Evolutionary conservation across 1,140 invertebrate genomes (phyloP).

Genomic region (Drosophila pallidifrons): DNA sequence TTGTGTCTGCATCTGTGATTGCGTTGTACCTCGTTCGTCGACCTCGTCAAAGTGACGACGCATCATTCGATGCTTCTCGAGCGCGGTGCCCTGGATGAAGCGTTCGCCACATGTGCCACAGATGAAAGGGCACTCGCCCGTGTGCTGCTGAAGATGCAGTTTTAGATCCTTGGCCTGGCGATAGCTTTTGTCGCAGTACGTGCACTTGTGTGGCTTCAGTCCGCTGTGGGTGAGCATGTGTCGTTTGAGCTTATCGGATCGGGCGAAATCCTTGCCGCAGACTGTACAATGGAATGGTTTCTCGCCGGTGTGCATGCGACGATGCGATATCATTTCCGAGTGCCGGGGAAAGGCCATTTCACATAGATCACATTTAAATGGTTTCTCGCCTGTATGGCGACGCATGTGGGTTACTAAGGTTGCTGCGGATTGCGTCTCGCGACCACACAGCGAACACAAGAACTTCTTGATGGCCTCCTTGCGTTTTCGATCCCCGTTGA

Average conservation of each 20-base stretch:
- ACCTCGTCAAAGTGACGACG: slow-evolving; percentile 73
- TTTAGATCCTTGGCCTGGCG: slow-evolving; percentile 72
- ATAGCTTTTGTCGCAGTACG: slow-evolving; percentile 73
- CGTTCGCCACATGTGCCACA: slow-evolving; percentile 73
- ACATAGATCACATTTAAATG: slow-evolving; percentile 76
- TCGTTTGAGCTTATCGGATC: slow-evolving; percentile 70
- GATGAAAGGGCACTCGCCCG: slow-evolving; percentile 66
- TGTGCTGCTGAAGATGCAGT: slow-evolving; percentile 70
- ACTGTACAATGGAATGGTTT: slow-evolving; percentile 74
- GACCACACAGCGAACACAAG: slow-evolving; percentile 86
- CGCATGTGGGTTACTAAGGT: slow-evolving; percentile 87
- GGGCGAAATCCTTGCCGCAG: slow-evolving; percentile 73
- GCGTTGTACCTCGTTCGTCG: slow-evolving; percentile 36
- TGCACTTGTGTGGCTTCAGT: slow-evolving; percentile 72
- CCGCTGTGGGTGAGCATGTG: slow-evolving; percentile 76
- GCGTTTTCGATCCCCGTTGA: slow-evolving; percentile 74
- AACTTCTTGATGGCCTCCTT: slow-evolving; percentile 72
- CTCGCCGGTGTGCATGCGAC: slow-evolving; percentile 70
- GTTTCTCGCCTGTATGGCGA: slow-evolving; percentile 76
- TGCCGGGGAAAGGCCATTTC: slow-evolving; percentile 74
- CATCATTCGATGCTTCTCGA: slow-evolving; percentile 74
- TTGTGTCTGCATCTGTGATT: neutral
- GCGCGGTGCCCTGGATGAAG: slow-evolving; percentile 68
- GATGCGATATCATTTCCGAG: slow-evolving; percentile 68
- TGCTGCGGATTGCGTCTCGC: slow-evolving; percentile 86